These are phyloP conservation scores for Drosophila nr. medialis DNA, from an alignment of 2,888 invertebrate genomes.

Conservation along the genomic window DNA sequence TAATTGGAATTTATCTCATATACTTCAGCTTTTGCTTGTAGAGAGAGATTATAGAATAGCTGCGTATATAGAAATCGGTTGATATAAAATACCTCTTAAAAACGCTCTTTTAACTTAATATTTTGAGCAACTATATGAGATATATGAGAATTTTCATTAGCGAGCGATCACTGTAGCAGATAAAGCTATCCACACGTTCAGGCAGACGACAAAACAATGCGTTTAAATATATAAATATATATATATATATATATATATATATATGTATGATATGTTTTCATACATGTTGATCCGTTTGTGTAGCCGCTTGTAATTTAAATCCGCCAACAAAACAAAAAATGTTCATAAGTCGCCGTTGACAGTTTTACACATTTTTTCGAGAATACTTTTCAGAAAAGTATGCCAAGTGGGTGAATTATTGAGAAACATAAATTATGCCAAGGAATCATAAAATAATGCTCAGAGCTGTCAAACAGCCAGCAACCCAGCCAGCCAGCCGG, in stretches of 20 bases:
- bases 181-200: conserved; percentile 22
- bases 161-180: conserved; percentile 5
- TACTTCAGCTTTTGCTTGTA: background rate
- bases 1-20: background rate
- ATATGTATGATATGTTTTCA: background rate
- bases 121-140: background rate
- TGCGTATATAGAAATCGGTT: background rate
- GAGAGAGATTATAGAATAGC: background rate
- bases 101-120: background rate
- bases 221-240: conserved; percentile 8
- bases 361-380: conserved; percentile 19
- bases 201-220: conserved; percentile 25
- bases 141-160: background rate
- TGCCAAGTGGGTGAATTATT: conserved; percentile 12
- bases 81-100: too few species aligned
- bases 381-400: background rate
- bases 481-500: background rate
- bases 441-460: conserved; percentile 4
- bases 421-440: conserved; percentile 10
- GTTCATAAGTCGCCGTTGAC: conserved; percentile 5
- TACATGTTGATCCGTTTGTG: background rate
- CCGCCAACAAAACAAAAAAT: conserved; percentile 15
- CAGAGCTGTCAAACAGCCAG: background rate
- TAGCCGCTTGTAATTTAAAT: conserved; percentile 21
- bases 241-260: background rate